Base-by-base conservation (phyloP, 2,113 vertebrate genomes). In the Sus scrofa region DNA sequence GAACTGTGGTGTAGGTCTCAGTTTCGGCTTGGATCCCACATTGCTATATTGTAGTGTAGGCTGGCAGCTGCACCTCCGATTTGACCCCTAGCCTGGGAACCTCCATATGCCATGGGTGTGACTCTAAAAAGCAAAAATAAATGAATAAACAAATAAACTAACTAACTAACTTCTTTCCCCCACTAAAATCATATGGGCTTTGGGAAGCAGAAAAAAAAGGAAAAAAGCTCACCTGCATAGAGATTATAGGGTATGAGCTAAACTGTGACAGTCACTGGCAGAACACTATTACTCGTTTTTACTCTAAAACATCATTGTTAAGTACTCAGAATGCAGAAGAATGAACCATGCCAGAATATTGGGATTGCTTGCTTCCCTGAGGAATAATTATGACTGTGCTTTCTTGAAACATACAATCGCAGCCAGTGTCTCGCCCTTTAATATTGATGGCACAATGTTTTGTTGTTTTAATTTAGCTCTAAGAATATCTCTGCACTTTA, bases 381-480 rank as follows among this genome's bases (percentile, higher is more conserved):
- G 50, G 58, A 84, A 19, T 44, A 34, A 20, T 68, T 94, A 96
- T 94, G 93, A 95, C 67, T 77, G 0, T 37, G 22, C 78, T 73
- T 75, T 78, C 94, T 58, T 75, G 34, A 87, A 1, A 0, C 88
- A 87, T 85, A 86, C 50, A 73, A 67, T 54, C 74, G 87, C 56
- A 95, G 88, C 83, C 83, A 73, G 52, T 90, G 27, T 85, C 97
- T 97, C 97, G 86, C 81, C 0, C 10, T 95, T 96, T 98, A 93
- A 91, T 37, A 27, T 32, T 68, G 71, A 44, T 20, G 58, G n/a
- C 74, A 94, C 85, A 86, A 27, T 86, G 44, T 58, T 89, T 97
- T 88, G 15, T 96, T 96, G 30, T 93, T 96, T 97, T 97, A 32
- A 94, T 88, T 96, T 97, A 94, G 81, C 65, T 95, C 86, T 96